Evolutionary conservation across 1,140 invertebrate species (phyloP).

Genomic region (Lucilia cuprina): DNA sequence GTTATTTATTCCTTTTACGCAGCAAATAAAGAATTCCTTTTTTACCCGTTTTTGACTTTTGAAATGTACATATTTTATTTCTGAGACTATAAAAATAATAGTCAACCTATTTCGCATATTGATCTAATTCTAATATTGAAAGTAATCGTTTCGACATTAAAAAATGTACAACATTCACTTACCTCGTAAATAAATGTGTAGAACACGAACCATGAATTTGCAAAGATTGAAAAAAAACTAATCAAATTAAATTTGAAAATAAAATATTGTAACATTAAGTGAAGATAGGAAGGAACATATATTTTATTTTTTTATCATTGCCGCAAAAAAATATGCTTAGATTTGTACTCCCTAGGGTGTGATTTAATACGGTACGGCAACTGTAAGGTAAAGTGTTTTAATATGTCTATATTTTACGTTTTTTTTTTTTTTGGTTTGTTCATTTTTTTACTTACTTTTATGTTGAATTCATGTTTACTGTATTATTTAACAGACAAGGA

Average conservation of each 20-base stretch:
- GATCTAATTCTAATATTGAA: too few relatives aligned
- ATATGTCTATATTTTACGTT: not conserved
- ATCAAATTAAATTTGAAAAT: conserved; percentile 9
- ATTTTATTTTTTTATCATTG: not conserved
- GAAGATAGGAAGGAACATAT: not conserved
- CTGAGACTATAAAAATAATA: too few relatives aligned
- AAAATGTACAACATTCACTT: too few relatives aligned
- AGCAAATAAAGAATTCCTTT: too few relatives aligned
- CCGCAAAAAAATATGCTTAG: conserved; percentile 5
- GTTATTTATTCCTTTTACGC: too few relatives aligned
- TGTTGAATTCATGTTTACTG: not conserved
- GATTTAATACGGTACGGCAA: conserved; percentile 4
- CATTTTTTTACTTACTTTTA: not conserved
- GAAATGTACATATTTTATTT: too few relatives aligned
- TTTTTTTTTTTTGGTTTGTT: too few relatives aligned
- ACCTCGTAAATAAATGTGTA: not conserved
- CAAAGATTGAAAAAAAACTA: not conserved
- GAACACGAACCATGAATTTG: not conserved
- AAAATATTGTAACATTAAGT: not conserved
- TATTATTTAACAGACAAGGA: too few relatives aligned
- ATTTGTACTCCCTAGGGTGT: conserved; percentile 13
- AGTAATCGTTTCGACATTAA: too few relatives aligned
- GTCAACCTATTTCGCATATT: too few relatives aligned
- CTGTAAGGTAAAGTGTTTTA: not conserved
- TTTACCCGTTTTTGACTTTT: too few relatives aligned